Conservation (phyloP, 2,113 vertebrate species). For the Aix galericulata region DNA sequence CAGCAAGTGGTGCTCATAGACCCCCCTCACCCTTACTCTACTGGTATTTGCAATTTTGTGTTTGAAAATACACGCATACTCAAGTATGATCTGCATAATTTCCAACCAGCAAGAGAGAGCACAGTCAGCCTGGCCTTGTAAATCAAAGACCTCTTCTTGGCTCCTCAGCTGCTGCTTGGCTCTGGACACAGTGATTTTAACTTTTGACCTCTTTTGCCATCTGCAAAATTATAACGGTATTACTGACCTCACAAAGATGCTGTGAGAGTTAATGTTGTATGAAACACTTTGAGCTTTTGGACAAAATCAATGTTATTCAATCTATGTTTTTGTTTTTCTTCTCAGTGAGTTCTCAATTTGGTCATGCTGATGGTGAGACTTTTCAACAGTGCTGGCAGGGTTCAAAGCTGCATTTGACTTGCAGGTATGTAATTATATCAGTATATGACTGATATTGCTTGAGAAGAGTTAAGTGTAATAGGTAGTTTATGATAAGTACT, state of each 20-base stretch:
- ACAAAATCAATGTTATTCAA: not conserved
- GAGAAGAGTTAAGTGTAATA: not conserved
- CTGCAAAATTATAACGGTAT: not conserved
- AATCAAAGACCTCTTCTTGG: accelerated
- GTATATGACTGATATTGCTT: not conserved
- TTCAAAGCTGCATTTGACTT: not conserved
- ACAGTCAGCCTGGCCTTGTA: not conserved
- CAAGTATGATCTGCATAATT: not conserved
- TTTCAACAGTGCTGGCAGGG: not conserved
- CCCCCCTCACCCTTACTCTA: not conserved
- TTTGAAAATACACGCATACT: not conserved
- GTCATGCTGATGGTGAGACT: not conserved
- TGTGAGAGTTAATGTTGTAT: slow-evolving; percentile 1
- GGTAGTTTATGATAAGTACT: not conserved
- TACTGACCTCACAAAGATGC: not conserved
- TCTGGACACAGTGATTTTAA: not conserved
- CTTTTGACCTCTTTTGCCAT: not conserved
- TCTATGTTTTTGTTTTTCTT: not conserved
- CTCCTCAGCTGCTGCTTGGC: not conserved
- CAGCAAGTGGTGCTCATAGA: not conserved
- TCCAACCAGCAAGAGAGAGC: not conserved
- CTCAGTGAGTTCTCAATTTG: not conserved
- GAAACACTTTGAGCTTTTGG: slow-evolving; percentile 6
- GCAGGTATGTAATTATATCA: not conserved
- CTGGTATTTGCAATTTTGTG: not conserved